A percentile compares a stretch with the other conserved stretches of the same genome.
These are phyloP conservation scores for Hippocampus mohnikei DNA, from an alignment of 2,113 vertebrate genomes.

Conservation along the genomic window DNA sequence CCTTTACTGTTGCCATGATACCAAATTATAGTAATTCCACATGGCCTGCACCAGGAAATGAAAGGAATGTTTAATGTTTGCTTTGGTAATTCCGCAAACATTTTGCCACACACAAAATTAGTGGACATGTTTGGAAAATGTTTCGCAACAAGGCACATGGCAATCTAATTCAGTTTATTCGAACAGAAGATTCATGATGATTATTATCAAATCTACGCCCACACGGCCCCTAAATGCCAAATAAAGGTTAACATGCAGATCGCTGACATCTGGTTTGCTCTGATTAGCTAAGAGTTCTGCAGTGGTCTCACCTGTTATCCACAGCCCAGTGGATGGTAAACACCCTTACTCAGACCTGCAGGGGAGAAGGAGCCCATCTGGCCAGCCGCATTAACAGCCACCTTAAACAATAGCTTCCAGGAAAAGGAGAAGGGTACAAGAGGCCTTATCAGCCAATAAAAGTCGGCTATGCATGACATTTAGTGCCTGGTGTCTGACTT, in stretches of 20 bases:
- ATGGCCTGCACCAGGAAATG: conserved; percentile 50
- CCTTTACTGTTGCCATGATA: conserved; percentile 63
- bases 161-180: conserved; percentile 13
- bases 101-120: conserved; percentile 52
- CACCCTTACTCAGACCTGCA: conserved; percentile 68
- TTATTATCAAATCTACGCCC: conserved; percentile 52
- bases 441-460: conserved; percentile 75
- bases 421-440: conserved; percentile 72
- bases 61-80: conserved; percentile 66
- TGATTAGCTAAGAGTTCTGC: conserved; percentile 56
- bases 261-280: conserved; percentile 59
- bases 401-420: conserved; percentile 74
- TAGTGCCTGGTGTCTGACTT: conserved; percentile 63
- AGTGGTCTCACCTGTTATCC: conserved; percentile 74
- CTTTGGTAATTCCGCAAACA: conserved; percentile 54
- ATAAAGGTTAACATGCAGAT: conserved; percentile 74
- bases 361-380: conserved; percentile 75
- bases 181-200: conserved; percentile 17
- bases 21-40: conserved; percentile 64
- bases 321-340: conserved; percentile 73
- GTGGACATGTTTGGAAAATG: conserved; percentile 20
- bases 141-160: not conserved
- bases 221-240: conserved; percentile 62
- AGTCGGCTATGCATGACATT: conserved; percentile 77
- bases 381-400: conserved; percentile 74